Conservation (phyloP, 2,888 invertebrate species). For the Drosophila fulvimacula region DNA sequence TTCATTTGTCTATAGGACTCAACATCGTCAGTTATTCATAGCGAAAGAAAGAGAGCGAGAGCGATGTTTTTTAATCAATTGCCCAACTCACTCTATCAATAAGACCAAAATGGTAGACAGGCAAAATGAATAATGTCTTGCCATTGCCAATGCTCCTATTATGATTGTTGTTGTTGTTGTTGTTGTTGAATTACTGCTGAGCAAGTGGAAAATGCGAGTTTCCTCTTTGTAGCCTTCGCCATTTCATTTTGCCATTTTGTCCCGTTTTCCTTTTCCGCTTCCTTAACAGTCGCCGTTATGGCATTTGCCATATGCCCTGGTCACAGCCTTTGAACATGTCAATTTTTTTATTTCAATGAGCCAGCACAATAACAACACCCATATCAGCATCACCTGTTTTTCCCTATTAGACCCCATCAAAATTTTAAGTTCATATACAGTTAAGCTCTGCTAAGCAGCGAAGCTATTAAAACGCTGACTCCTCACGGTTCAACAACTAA, state of each 20-base stretch:
- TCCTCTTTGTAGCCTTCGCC: conserved; percentile 56
- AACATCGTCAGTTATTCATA: conserved; percentile 41
- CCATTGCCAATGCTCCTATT: conserved; percentile 18
- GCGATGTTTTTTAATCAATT: conserved; percentile 73
- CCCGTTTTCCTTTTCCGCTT: conserved; percentile 29
- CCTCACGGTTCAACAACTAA: conserved; percentile 3
- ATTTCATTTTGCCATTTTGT: conserved; percentile 42
- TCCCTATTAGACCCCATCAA: background rate
- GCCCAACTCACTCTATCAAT: conserved; percentile 63
- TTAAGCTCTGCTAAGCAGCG: conserved; percentile 5
- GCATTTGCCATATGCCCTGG: conserved; percentile 39
- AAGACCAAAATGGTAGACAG: conserved; percentile 40
- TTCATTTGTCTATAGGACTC: conserved; percentile 48
- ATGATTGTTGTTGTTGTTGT: conserved; percentile 21
- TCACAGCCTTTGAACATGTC: conserved; percentile 49
- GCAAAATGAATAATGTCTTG: conserved; percentile 52
- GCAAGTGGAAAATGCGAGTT: conserved; percentile 71
- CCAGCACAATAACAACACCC: conserved; percentile 35
- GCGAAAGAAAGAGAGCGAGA: background rate
- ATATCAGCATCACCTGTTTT: conserved; percentile 3
- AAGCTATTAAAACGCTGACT: conserved; percentile 6
- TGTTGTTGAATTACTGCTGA: conserved; percentile 48
- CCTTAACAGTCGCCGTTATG: conserved; percentile 31
- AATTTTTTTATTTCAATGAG: conserved; percentile 66
- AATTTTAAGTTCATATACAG: conserved; percentile 3